phyloP scores from a whole-genome alignment of 2,888 invertebrate genomes.

The Hemaris fuciformis region DNA sequence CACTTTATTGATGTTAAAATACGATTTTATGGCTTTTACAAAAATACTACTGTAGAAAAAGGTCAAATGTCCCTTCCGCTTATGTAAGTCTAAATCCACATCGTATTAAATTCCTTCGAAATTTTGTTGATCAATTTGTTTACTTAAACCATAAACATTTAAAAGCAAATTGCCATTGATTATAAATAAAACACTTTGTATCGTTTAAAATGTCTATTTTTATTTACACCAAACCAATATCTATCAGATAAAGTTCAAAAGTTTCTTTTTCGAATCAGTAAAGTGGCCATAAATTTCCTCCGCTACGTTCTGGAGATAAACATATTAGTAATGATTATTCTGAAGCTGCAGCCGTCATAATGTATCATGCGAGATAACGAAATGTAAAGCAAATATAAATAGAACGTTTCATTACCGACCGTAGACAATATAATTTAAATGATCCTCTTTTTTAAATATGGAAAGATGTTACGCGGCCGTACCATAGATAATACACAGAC shows the following conservation, averaged over 20 bases:
- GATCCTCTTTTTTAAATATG: not conserved
- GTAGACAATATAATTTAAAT: constrained; percentile 8
- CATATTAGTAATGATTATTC: constrained; percentile 59
- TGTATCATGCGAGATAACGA: constrained; percentile 32
- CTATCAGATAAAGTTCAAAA: constrained; percentile 14
- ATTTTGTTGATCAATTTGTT: not conserved
- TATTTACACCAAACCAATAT: constrained; percentile 8
- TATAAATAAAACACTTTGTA: constrained; percentile 8
- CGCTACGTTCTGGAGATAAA: constrained; percentile 45
- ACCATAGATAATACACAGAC: not conserved
- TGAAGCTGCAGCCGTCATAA: constrained; percentile 30
- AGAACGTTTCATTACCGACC: constrained; percentile 7
- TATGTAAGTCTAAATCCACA: too few species aligned
- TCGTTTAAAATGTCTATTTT: constrained; percentile 5
- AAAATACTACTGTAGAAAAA: not conserved
- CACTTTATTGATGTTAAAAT: not conserved
- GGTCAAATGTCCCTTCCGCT: too few species aligned
- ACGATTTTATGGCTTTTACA: too few species aligned
- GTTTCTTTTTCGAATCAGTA: constrained; percentile 9
- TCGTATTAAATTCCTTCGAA: not conserved
- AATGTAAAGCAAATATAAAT: constrained; percentile 11
- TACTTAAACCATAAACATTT: not conserved
- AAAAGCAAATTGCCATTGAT: not conserved
- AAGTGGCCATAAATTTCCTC: constrained; percentile 14
- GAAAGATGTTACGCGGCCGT: not conserved